A percentile compares a stretch with the other conserved stretches of the same genome.
Evolutionary conservation across 1,140 invertebrate species (phyloP).

Genomic region (Zeugodacus cucurbitae): DNA sequence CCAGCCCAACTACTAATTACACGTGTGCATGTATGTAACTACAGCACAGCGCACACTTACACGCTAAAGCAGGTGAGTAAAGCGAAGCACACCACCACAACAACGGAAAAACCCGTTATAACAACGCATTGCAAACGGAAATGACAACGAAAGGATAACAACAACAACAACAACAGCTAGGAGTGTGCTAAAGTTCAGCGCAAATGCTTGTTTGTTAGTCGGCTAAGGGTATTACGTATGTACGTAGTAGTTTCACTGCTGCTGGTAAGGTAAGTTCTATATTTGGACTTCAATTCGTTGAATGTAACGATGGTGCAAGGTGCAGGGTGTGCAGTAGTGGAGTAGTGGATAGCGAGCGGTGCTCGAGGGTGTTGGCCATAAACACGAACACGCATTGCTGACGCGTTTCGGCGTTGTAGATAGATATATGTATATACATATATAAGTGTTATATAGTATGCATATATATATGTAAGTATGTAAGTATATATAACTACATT

Average conservation of each 20-base stretch:
- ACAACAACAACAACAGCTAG: background rate
- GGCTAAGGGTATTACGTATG: background rate
- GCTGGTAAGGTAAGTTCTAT: slow-evolving; percentile 9
- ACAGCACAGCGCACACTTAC: background rate
- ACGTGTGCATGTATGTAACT: background rate
- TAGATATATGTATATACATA: background rate
- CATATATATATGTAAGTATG: background rate
- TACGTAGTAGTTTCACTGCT: background rate
- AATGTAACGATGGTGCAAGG: background rate
- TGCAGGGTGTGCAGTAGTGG: background rate
- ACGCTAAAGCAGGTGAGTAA: background rate
- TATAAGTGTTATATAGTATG: background rate
- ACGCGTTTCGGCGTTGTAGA: background rate
- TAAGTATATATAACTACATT: too few relatives aligned
- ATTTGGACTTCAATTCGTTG: slow-evolving; percentile 22
- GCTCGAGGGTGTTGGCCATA: background rate
- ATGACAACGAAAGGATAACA: background rate
- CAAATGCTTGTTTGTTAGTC: background rate
- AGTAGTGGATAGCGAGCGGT: too few relatives aligned
- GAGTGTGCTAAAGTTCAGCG: background rate
- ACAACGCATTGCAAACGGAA: background rate
- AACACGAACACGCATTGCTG: background rate
- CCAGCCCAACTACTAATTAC: background rate
- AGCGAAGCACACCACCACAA: background rate
- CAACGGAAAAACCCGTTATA: background rate